phyloP scores from a whole-genome alignment of 2,113 vertebrate species.

The Xenus cinereus region DNA sequence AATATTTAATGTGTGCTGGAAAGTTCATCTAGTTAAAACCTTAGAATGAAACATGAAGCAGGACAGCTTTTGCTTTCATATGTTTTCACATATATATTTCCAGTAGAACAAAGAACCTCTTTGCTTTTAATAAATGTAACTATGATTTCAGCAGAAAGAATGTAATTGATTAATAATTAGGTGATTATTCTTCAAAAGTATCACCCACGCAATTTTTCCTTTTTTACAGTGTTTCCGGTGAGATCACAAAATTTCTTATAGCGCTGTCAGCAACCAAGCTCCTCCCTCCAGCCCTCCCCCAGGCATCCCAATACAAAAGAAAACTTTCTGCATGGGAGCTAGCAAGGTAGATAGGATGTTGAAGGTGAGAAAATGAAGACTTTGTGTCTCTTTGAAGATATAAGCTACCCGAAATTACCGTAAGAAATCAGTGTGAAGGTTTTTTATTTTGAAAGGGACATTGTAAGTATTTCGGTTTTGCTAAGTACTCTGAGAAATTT shows the following conservation, averaged over 20 bases:
- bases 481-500: background rate
- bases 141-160: constrained; percentile 47
- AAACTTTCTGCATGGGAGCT: constrained; percentile 7
- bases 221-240: constrained; percentile 44
- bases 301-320: background rate
- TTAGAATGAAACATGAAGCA: background rate
- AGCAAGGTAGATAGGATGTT: background rate
- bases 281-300: constrained; percentile 58
- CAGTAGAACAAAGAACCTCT: background rate
- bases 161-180: constrained; percentile 42
- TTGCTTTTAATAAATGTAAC: constrained; percentile 48
- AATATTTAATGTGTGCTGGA: background rate
- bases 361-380: background rate
- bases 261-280: constrained; percentile 10
- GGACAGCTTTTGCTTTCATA: background rate
- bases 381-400: background rate
- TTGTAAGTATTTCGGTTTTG: constrained; percentile 19
- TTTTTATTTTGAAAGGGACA: background rate
- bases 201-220: constrained; percentile 1
- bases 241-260: constrained; percentile 51
- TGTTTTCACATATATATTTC: background rate
- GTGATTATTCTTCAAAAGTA: constrained; percentile 39
- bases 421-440: background rate
- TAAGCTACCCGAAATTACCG: background rate
- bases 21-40: background rate